Conservation (phyloP, 2,113 vertebrate species). For the Sinocyclocheilus rhinocerous region DNA sequence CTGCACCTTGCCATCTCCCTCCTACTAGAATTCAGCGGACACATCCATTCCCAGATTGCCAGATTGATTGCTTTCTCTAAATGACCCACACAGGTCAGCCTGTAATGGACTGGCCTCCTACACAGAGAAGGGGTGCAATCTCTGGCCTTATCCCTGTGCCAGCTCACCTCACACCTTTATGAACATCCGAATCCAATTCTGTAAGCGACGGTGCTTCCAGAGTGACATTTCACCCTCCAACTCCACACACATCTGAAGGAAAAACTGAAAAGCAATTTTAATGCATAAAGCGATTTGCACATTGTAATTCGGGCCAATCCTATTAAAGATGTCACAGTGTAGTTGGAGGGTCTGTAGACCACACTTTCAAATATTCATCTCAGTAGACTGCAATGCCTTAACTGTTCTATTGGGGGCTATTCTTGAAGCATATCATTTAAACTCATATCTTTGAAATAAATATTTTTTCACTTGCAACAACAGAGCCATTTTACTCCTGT, state of each 20-base stretch:
- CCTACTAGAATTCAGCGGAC: conserved; percentile 53
- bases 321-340: conserved; percentile 27
- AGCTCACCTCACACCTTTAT: conserved; percentile 48
- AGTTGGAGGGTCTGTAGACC: not conserved
- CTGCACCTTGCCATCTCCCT: conserved; percentile 21
- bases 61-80: conserved; percentile 67
- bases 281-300: conserved; percentile 32
- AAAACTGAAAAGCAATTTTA: conserved; percentile 50
- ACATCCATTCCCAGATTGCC: conserved; percentile 64
- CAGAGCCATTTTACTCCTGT: not conserved
- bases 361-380: not conserved
- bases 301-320: conserved; percentile 30
- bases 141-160: conserved; percentile 43
- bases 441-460: not conserved
- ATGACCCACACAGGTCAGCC: conserved; percentile 65
- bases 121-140: conserved; percentile 64
- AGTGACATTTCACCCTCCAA: conserved; percentile 42
- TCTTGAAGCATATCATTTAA: not conserved
- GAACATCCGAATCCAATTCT: conserved; percentile 48
- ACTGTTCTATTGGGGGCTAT: not conserved
- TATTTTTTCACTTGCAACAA: not conserved
- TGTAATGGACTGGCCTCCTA: conserved; percentile 71
- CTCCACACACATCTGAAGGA: conserved; percentile 40
- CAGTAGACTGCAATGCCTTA: not conserved
- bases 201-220: conserved; percentile 10